Conservation (phyloP, 1,140 invertebrate genomes). For the Neodiprion fabricii region DNA sequence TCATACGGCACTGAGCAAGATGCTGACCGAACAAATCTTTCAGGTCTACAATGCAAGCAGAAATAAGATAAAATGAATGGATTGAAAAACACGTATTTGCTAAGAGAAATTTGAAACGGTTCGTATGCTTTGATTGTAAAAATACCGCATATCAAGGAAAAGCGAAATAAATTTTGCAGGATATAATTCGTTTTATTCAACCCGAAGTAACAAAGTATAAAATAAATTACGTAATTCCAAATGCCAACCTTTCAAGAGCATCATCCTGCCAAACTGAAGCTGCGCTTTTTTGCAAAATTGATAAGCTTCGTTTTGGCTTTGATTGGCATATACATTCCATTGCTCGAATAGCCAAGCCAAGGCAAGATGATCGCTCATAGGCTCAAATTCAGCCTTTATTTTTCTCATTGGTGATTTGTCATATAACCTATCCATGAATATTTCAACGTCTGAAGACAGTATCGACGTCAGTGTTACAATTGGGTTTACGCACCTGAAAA, state of each 20-base stretch:
- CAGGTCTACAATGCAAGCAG: conserved; percentile 50
- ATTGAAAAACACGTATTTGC: conserved; percentile 16
- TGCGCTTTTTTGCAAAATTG: conserved; percentile 50
- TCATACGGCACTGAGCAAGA: conserved; percentile 51
- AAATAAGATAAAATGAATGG: not conserved
- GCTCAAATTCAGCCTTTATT: conserved; percentile 59
- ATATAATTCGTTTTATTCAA: too few species aligned
- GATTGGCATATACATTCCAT: conserved; percentile 46
- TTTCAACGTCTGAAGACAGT: conserved; percentile 41
- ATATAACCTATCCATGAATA: conserved; percentile 42
- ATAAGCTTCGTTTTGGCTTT: conserved; percentile 33
- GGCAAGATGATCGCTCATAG: conserved; percentile 64
- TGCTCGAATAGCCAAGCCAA: conserved; percentile 60
- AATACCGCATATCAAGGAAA: not conserved
- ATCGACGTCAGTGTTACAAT: conserved; percentile 48
- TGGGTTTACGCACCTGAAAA: conserved; percentile 56
- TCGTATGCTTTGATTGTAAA: conserved; percentile 12
- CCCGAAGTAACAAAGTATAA: too few species aligned
- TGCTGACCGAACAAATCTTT: conserved; percentile 55
- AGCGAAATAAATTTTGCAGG: too few species aligned
- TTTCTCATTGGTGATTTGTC: conserved; percentile 50
- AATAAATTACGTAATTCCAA: not conserved
- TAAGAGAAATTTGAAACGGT: not conserved
- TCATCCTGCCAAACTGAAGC: conserved; percentile 55
- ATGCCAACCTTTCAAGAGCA: conserved; percentile 55